Percentiles rank a stretch among this genome's conserved stretches.
Conservation (phyloP, 2,797 vertebrate species). For the Serranus cabrilla region DNA sequence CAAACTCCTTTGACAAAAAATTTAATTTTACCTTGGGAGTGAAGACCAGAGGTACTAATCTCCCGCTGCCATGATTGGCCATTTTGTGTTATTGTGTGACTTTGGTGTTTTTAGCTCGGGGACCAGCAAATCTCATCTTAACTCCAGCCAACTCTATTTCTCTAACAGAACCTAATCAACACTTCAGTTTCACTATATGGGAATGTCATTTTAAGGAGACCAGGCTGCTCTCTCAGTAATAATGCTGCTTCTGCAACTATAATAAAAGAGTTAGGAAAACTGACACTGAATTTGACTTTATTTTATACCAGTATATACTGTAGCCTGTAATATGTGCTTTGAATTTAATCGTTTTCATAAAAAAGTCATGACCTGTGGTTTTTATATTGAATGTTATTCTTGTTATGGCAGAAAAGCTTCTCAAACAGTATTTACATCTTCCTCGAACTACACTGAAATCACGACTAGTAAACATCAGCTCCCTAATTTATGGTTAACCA, state of each 20-base stretch:
- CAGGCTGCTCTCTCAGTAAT: background rate
- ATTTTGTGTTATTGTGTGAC: no score
- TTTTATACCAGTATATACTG: background rate
- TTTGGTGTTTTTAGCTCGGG: no score
- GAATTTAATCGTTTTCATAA: background rate
- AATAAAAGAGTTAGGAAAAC: background rate
- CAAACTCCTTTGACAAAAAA: no score
- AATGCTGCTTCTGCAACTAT: background rate
- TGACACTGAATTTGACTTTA: background rate
- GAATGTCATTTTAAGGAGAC: no score
- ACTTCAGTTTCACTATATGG: no score
- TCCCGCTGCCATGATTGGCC: no score
- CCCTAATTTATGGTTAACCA: background rate
- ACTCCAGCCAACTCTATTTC: no score
- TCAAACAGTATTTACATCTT: conserved; percentile 1
- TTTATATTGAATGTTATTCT: background rate
- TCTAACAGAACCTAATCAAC: no score
- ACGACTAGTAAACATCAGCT: background rate
- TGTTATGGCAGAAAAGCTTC: background rate
- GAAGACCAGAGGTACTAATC: no score
- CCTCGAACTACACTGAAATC: background rate
- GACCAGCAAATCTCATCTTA: no score
- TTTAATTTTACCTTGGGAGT: no score
- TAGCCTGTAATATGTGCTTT: background rate
- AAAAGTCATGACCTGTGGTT: background rate